Evolutionary conservation across 2,113 vertebrate genomes (phyloP).

Genomic region (Cephalophus harveyi): DNA sequence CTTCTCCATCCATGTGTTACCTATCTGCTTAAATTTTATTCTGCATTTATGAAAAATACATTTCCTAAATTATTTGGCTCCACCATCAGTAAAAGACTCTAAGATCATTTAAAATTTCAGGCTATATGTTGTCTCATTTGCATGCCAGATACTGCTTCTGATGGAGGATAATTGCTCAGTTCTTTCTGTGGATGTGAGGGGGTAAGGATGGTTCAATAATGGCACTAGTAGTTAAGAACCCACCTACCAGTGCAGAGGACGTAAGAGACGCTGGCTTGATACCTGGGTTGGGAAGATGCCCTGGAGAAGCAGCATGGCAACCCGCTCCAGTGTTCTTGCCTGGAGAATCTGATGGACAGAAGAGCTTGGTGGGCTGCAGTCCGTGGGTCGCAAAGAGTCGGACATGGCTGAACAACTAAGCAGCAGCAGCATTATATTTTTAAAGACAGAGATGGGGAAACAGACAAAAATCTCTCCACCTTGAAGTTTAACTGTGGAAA

Average conservation of each 20-base stretch:
- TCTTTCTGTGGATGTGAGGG: slow-evolving; percentile 58
- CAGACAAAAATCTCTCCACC: not conserved
- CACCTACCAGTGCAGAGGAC: accelerated
- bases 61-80: slow-evolving; percentile 66
- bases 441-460: not conserved
- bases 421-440: not conserved
- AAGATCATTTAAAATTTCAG: slow-evolving; percentile 60
- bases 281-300: not conserved
- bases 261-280: not conserved
- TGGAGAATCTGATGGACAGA: not conserved
- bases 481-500: not conserved
- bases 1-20: slow-evolving; percentile 44
- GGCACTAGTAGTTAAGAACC: not conserved
- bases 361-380: not conserved
- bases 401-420: not conserved
- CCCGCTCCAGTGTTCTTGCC: not conserved
- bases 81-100: slow-evolving; percentile 63
- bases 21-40: slow-evolving; percentile 69
- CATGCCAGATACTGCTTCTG: slow-evolving; percentile 40
- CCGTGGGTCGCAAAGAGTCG: not conserved
- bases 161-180: slow-evolving; percentile 62
- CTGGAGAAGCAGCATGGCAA: not conserved
- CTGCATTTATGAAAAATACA: slow-evolving; percentile 69
- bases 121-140: slow-evolving; percentile 37
- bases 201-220: not conserved